Evolutionary conservation across 2,888 invertebrate genomes (phyloP), one percentile per base, ranked within the genome.

Genomic region (Mechanitis messenoides): DNA sequence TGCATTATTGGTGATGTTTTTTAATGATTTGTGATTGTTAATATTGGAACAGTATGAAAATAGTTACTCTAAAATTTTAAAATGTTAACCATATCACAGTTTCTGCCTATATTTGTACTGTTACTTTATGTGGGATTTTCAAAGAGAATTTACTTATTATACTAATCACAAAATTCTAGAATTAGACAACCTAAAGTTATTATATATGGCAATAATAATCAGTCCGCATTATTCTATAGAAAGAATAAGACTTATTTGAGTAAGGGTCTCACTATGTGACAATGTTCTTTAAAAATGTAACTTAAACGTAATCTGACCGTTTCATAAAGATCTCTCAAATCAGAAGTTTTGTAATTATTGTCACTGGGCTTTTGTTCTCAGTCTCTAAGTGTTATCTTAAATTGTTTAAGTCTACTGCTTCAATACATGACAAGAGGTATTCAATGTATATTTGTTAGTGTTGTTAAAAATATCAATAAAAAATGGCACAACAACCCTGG

Each of bases 401-500:
- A 50, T 50, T 50, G 31, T 50, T 50, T 31, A 50, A 50, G 28
- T 50, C 42, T 50, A 45, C 46, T 35, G 57, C 55, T 55, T 46
- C 55, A 55, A 55, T 54, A 57, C 31, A 45, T 45, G 45, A 45
- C 50, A 54, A 56, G 60, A 61, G 60, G 59, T 55, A 64, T 56
- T 60, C 20, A 55, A 55, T 59, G 50, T 59, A 33, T 50, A 31
- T 50, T 58, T 58, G 54, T 65, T 53, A 63, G 61, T 68, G 61
- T 55, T 59, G 62, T 60, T 60, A 64, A 59, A 63, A 33, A 50
- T 57, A 57, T 59, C 58, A 66, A 68, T 57, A 60, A 66, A 70
- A 73, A 72, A 75, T 76, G 76, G 76, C 76, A 76, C 76, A 69
- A 68, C 55, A 73, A 75, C 74, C 71, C 67, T 71, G 68, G 72